These are phyloP conservation scores for Polyodon spathula DNA, from an alignment of 2,113 vertebrate species.

Conservation along the genomic window DNA sequence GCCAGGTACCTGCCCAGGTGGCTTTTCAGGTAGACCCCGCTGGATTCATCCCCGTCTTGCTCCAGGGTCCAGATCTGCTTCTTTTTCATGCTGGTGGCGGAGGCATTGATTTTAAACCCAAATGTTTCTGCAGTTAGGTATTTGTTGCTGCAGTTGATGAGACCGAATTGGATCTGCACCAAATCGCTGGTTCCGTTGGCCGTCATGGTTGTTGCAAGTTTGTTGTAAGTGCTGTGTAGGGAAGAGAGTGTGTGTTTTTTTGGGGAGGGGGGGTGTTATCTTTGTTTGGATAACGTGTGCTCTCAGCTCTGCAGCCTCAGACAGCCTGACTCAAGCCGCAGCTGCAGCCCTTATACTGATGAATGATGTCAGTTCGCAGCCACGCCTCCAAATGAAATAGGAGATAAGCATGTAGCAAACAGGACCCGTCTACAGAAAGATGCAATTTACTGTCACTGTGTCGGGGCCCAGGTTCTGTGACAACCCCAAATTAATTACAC, in stretches of 20 bases:
- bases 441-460: too few relatives aligned
- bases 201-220: constrained; percentile 62
- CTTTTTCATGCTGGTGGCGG: constrained; percentile 93
- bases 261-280: constrained; percentile 14
- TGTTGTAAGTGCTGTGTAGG: constrained; percentile 10
- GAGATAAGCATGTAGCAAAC: constrained; percentile 14
- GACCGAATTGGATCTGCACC: constrained; percentile 93
- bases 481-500: too few relatives aligned
- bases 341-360: constrained; percentile 61
- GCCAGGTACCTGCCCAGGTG: constrained; percentile 96
- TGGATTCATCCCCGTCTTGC: constrained; percentile 75
- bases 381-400: constrained; percentile 42
- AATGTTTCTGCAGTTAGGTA: constrained; percentile 94
- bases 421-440: neutral
- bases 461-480: too few relatives aligned
- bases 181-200: constrained; percentile 82
- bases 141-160: constrained; percentile 93
- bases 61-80: constrained; percentile 99
- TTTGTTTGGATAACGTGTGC: constrained; percentile 28
- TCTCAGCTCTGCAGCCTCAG: constrained; percentile 47
- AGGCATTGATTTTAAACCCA: constrained; percentile 96
- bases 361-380: constrained; percentile 53
- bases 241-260: constrained; percentile 3
- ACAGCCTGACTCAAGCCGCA: constrained; percentile 57
- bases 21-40: constrained; percentile 78